phyloP scores from a whole-genome alignment of 1,140 invertebrate genomes.

The Coelopa frigida region DNA sequence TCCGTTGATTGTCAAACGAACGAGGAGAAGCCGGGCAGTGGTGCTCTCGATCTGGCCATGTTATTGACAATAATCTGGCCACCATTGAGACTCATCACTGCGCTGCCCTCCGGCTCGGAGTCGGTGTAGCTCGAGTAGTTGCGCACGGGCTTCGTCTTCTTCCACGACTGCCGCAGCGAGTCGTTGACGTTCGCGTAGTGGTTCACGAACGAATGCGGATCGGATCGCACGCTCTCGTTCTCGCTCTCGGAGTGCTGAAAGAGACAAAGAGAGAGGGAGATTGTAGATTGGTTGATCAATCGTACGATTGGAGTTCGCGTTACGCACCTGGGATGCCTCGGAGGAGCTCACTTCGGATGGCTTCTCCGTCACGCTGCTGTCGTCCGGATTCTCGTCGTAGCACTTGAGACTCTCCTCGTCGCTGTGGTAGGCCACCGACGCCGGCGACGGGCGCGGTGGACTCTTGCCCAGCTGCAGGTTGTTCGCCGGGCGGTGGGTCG shows the following conservation, averaged over 20 bases:
- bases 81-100: conserved; percentile 88
- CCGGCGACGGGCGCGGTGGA: conserved; percentile 85
- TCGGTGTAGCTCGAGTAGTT: conserved; percentile 89
- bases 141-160: conserved; percentile 78
- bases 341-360: conserved; percentile 91
- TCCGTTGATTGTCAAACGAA: conserved; percentile 72
- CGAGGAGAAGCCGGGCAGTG: conserved; percentile 92
- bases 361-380: conserved; percentile 91
- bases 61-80: conserved; percentile 97
- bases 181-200: conserved; percentile 96
- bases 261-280: conserved; percentile 2
- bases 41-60: conserved; percentile 89
- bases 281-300: too few species aligned
- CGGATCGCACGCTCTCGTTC: conserved; percentile 83
- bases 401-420: conserved; percentile 90
- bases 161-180: conserved; percentile 88
- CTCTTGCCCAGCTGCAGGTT: conserved; percentile 65
- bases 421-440: conserved; percentile 89
- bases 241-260: conserved; percentile 80
- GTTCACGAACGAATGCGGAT: conserved; percentile 91
- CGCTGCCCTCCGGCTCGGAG: conserved; percentile 85
- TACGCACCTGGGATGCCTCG: conserved; percentile 72
- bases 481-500: conserved; percentile 49
- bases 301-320: too few species aligned
- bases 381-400: conserved; percentile 87